phyloP scores from a whole-genome alignment of 2,113 vertebrate species.

The Parus major region DNA sequence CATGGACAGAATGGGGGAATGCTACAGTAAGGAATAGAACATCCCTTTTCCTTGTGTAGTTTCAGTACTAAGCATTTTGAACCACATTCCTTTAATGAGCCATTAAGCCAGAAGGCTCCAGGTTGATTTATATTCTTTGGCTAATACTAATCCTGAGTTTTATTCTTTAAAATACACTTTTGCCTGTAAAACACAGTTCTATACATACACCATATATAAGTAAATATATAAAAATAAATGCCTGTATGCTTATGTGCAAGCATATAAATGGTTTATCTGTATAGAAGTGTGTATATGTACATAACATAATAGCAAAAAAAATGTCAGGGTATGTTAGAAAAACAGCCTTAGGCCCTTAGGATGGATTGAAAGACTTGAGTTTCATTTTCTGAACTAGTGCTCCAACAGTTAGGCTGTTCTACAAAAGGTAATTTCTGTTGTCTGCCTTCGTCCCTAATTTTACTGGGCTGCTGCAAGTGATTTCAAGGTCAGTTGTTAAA shows the following conservation, averaged over 20 bases:
- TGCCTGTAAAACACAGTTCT: neutral
- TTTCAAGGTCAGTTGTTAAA: neutral
- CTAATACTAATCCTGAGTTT: neutral
- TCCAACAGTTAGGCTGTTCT: neutral
- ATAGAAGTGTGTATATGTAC: neutral
- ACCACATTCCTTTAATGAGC: neutral
- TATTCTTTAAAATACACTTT: neutral
- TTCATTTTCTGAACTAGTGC: neutral
- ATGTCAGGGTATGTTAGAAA: neutral
- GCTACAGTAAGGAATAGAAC: neutral
- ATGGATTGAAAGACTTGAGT: neutral
- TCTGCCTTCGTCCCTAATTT: neutral
- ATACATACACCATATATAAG: neutral
- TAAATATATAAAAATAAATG: neutral
- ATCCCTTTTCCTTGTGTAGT: neutral
- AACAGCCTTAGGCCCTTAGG: neutral
- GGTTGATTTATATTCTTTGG: neutral
- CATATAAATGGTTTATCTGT: neutral
- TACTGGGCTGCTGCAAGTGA: neutral
- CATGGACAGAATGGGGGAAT: neutral
- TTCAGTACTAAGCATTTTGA: neutral
- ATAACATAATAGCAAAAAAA: neutral
- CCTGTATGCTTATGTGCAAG: neutral
- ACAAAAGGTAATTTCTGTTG: neutral
- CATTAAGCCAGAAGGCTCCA: neutral